Evolutionary conservation across 2,797 vertebrate species (phyloP), one percentile per base, ranked within the genome.

Genomic region (Merluccius polli): DNA sequence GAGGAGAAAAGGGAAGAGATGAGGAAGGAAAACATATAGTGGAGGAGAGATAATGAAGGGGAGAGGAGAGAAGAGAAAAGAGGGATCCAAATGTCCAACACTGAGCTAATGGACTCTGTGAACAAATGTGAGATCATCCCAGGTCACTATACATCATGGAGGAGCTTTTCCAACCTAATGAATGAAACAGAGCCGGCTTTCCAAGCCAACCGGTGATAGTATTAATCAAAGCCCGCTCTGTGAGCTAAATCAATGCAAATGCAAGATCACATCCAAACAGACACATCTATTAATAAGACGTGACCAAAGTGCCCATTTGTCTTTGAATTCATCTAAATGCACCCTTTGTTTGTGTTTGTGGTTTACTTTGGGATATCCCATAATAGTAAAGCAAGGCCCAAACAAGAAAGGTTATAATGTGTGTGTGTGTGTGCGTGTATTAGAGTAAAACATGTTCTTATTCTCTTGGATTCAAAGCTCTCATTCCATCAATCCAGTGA

Each of bases 211-310:
- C 72, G 6, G 65, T 59, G 77, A 78, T 84, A 71, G 70, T 76
- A 83, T 84, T 85, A 79, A 89, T 91, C 88, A 90, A 77, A 86
- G 77, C 71, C 4, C 36, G 48, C 76, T 83, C 83, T 79, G 74
- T 30, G 73, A 79, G 83, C 69, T 44, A n/a, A 87, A 88, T 92
- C 82, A 86, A 86, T 88, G 84, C 78, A 87, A 86, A 89, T 72
- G 67, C 71, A 73, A 73, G 79, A 82, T 81, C 78, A 30, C 73
- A 67, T 87, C 75, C 27, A 72, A 86, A 72, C 75, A 73, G 78
- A 75, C 72, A 71, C 79, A 78, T 87, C 79, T 84, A 86, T 85
- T 87, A 87, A 79, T 33, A 15, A 74, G 78, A 70, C 18, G 0
- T 21, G 75, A 48, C 75, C 75, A 79, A 83, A 77, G 76, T 36